phyloP scores from a whole-genome alignment of 2,797 vertebrate species.

The Poeciliopsis infans region DNA sequence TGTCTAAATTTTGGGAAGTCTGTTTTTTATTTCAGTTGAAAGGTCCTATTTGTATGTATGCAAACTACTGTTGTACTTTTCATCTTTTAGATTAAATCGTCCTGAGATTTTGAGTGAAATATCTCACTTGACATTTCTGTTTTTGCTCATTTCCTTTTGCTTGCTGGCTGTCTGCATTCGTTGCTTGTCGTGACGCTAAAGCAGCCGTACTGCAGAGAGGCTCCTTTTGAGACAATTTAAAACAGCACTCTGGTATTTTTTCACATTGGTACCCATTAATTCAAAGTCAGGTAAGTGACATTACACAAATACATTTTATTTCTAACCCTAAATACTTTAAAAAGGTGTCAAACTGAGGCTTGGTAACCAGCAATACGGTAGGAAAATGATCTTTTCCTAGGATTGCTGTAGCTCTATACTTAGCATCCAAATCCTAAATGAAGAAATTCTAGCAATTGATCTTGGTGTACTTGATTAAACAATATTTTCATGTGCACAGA shows the following conservation, averaged over 20 bases:
- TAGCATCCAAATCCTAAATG: background rate
- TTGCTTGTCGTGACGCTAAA: background rate
- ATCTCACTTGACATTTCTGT: conserved; percentile 5
- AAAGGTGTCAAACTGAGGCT: background rate
- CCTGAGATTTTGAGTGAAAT: background rate
- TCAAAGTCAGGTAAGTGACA: too few species aligned
- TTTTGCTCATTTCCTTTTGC: background rate
- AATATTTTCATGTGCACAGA: background rate
- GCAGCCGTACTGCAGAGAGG: background rate
- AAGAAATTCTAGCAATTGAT: background rate
- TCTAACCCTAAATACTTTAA: background rate
- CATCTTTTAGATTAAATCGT: background rate
- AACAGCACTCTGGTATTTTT: background rate
- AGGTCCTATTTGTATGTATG: background rate
- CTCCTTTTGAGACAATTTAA: background rate
- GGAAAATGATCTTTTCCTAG: background rate
- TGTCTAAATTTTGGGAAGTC: background rate
- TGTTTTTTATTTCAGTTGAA: background rate
- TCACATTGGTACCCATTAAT: background rate
- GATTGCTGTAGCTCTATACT: background rate
- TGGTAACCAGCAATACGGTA: background rate
- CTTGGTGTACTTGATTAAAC: background rate
- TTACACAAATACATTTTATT: background rate
- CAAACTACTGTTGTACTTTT: background rate
- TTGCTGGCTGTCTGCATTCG: conserved; percentile 2